Conservation (phyloP, 2,888 invertebrate genomes). For the Sinohyriopsis cumingii region DNA sequence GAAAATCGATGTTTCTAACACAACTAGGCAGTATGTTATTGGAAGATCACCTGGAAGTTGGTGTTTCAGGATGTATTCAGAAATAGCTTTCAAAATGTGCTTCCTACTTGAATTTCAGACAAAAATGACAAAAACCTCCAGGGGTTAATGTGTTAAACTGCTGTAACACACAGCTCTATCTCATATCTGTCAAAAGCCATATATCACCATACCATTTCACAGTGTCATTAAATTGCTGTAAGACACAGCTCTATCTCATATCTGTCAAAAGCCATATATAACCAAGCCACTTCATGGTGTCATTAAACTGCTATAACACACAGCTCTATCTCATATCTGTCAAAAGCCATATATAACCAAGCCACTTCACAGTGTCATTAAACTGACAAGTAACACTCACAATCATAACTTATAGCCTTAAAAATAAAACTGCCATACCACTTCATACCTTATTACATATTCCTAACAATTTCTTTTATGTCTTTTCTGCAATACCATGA, state of each 20-base stretch:
- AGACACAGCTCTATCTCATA: slow-evolving; percentile 63
- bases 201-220: slow-evolving; percentile 67
- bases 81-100: too few species aligned
- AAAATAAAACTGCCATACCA: slow-evolving; percentile 28
- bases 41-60: too few species aligned
- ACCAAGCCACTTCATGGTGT: slow-evolving; percentile 64
- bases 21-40: too few species aligned
- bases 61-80: too few species aligned
- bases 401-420: background rate
- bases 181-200: slow-evolving; percentile 69
- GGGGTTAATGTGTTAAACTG: too few species aligned
- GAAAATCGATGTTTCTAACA: too few species aligned
- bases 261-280: slow-evolving; percentile 70
- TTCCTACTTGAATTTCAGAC: too few species aligned
- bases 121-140: too few species aligned
- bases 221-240: slow-evolving; percentile 61
- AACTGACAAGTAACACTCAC: slow-evolving; percentile 41
- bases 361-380: slow-evolving; percentile 63
- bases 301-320: slow-evolving; percentile 56
- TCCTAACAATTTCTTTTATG: too few species aligned
- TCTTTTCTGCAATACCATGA: too few species aligned
- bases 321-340: slow-evolving; percentile 24
- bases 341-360: slow-evolving; percentile 70
- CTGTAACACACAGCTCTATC: slow-evolving; percentile 60
- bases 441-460: too few species aligned